These are phyloP conservation scores for Azemiops feae DNA, from an alignment of 2,113 vertebrate species.

Conservation along the genomic window DNA sequence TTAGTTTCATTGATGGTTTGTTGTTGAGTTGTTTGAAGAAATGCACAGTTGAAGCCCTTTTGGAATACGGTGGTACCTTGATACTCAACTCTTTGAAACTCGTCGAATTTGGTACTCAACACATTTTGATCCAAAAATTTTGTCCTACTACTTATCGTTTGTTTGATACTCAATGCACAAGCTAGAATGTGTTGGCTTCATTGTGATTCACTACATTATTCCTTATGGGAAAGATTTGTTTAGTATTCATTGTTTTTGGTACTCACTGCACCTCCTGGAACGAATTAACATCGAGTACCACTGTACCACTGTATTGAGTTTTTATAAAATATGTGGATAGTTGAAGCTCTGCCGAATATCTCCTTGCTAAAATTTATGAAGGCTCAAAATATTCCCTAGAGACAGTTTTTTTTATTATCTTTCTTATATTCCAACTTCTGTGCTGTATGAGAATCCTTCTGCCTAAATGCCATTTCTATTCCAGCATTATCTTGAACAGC, in stretches of 20 bases:
- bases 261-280: neutral
- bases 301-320: neutral
- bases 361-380: neutral
- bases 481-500: neutral
- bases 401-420: neutral
- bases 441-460: neutral
- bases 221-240: neutral
- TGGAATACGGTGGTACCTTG: neutral
- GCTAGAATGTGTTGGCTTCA: neutral
- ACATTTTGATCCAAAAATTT: neutral
- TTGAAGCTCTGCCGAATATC: neutral
- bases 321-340: neutral
- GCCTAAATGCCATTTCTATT: neutral
- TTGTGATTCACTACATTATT: neutral
- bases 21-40: neutral
- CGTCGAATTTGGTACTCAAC: neutral
- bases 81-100: neutral
- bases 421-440: neutral
- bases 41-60: neutral
- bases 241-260: neutral
- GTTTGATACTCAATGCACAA: neutral
- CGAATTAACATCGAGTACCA: neutral
- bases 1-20: neutral
- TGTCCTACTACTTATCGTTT: neutral
- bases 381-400: neutral